These are phyloP conservation scores for Drosophila merina DNA, from an alignment of 2,888 invertebrate species.

Conservation along the genomic window DNA sequence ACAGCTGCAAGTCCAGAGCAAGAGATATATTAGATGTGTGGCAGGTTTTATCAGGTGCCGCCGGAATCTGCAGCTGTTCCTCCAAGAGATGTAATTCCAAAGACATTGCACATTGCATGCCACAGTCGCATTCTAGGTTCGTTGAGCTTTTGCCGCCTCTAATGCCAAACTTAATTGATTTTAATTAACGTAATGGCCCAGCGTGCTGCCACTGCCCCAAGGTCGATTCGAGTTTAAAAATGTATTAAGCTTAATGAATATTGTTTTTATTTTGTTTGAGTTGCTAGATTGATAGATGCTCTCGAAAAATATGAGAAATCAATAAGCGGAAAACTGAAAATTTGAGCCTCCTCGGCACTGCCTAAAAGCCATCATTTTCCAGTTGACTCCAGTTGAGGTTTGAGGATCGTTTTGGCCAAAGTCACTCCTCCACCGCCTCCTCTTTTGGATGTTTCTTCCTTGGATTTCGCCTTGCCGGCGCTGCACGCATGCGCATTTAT, in stretches of 20 bases:
- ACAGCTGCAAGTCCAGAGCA: slow-evolving; percentile 28
- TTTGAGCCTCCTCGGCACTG: slow-evolving; percentile 28
- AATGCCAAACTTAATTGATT: slow-evolving; percentile 38
- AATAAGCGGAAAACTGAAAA: slow-evolving; percentile 59
- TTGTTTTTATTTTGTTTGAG: slow-evolving; percentile 41
- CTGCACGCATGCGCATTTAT: slow-evolving; percentile 76
- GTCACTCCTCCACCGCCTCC: background rate
- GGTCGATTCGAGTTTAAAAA: slow-evolving; percentile 44
- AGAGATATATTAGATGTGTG: slow-evolving; percentile 21
- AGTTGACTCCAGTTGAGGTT: slow-evolving; percentile 24
- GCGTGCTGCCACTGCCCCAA: slow-evolving; percentile 36
- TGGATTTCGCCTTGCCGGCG: slow-evolving; percentile 5
- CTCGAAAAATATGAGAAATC: slow-evolving; percentile 55
- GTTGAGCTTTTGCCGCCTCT: slow-evolving; percentile 44
- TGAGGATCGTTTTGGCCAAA: slow-evolving; percentile 6
- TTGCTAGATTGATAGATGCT: background rate
- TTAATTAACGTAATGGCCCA: slow-evolving; percentile 37
- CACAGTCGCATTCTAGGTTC: slow-evolving; percentile 41
- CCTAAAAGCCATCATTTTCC: slow-evolving; percentile 67
- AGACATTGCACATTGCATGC: slow-evolving; percentile 46
- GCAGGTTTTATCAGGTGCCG: slow-evolving; percentile 38
- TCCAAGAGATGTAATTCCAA: background rate
- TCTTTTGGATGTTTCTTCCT: no score
- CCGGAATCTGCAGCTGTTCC: slow-evolving; percentile 39
- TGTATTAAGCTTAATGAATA: slow-evolving; percentile 44